These are phyloP conservation scores for Torymus auratus DNA, from an alignment of 2,888 invertebrate genomes.

Conservation along the genomic window DNA sequence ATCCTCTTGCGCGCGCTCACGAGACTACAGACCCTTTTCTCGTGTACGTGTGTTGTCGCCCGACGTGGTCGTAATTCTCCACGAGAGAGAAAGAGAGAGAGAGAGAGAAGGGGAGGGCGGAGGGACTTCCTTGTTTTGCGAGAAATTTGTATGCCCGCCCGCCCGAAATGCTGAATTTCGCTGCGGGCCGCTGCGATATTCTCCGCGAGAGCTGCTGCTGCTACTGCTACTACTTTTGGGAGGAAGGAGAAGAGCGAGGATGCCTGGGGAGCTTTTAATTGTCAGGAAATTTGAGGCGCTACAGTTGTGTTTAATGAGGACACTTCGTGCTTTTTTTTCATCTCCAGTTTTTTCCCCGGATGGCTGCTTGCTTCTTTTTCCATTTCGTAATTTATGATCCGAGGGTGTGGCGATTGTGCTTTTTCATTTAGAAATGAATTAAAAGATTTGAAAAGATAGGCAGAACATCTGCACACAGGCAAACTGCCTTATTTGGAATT, in stretches of 20 bases:
- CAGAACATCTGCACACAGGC: no score
- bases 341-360: background rate
- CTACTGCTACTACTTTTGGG: background rate
- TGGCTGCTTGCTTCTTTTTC: background rate
- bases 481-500: no score
- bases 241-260: background rate
- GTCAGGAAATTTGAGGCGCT: conserved; percentile 29
- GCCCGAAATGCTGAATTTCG: conserved; percentile 23
- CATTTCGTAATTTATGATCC: background rate
- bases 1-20: background rate
- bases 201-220: conserved; percentile 5
- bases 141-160: conserved; percentile 38
- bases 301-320: conserved; percentile 21
- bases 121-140: conserved; percentile 33
- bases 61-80: conserved; percentile 14
- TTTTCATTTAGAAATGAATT: background rate
- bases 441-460: background rate
- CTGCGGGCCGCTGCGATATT: conserved; percentile 2
- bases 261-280: conserved; percentile 38
- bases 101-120: no score
- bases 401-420: background rate
- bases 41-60: background rate
- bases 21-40: conserved; percentile 11
- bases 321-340: background rate
- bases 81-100: background rate